Evolutionary conservation across 2,888 invertebrate genomes (phyloP).

Genomic region (Agrotis clavis): DNA sequence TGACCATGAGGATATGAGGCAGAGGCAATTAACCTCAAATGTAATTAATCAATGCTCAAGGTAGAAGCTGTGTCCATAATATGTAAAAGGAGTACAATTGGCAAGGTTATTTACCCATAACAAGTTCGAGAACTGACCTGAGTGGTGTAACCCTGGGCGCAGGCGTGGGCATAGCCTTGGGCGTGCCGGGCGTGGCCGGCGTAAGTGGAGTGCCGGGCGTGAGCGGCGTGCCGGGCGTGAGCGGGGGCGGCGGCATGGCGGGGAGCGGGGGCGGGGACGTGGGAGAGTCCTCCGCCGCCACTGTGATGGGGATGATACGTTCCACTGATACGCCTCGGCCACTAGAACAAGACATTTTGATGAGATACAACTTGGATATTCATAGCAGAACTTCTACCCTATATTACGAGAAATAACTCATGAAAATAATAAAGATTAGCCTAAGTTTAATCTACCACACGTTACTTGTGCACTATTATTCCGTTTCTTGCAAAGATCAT

Average conservation of each 20-base stretch:
- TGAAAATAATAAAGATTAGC: too few relatives aligned
- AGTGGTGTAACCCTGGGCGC: slow-evolving; percentile 60
- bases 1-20: not conserved
- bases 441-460: too few relatives aligned
- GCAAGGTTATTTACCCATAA: not conserved
- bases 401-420: too few relatives aligned
- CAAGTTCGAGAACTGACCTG: slow-evolving; percentile 34
- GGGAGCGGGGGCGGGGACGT: slow-evolving; percentile 66
- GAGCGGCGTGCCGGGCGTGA: slow-evolving; percentile 38
- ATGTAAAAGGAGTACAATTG: not conserved
- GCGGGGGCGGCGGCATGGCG: slow-evolving; percentile 46
- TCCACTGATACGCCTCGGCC: slow-evolving; percentile 87
- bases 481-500: too few relatives aligned
- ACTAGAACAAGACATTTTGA: not conserved
- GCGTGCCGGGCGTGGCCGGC: slow-evolving; percentile 16
- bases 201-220: slow-evolving; percentile 46
- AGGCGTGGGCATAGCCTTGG: slow-evolving; percentile 49
- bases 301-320: slow-evolving; percentile 88
- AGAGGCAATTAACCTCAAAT: not conserved
- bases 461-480: too few relatives aligned
- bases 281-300: slow-evolving; percentile 71
- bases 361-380: too few relatives aligned
- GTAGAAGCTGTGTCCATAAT: not conserved
- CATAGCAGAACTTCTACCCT: too few relatives aligned
- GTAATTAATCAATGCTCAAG: not conserved